A percentile compares a stretch with the other conserved stretches of the same genome.
These are phyloP conservation scores for Montipora foliosa DNA, from an alignment of 64 coral and sea anemone species.

Conservation along the genomic window DNA sequence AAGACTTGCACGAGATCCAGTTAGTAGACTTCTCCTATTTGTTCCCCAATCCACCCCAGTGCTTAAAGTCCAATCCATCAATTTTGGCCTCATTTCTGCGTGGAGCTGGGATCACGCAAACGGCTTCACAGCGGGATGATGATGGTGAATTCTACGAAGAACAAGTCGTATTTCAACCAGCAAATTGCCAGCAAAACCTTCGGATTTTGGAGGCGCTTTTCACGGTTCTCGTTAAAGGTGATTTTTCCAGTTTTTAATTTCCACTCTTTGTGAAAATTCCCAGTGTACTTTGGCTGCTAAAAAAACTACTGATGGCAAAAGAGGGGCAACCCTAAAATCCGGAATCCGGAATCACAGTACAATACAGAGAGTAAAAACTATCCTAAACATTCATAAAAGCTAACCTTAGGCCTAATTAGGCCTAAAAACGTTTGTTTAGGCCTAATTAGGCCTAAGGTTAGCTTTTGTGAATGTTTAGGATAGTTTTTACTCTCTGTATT, in stretches of 20 bases:
- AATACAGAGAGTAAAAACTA: too few relatives aligned
- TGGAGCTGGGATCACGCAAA: constrained; percentile 72
- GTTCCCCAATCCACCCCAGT: constrained; percentile 66
- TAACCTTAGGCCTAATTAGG: too few relatives aligned
- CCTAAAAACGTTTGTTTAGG: too few relatives aligned
- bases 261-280: too few relatives aligned
- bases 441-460: too few relatives aligned
- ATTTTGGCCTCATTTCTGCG: constrained; percentile 73
- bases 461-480: too few relatives aligned
- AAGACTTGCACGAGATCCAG: constrained; percentile 69
- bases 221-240: constrained; percentile 81
- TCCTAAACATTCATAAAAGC: too few relatives aligned
- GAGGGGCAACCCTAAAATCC: too few relatives aligned
- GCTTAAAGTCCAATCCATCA: constrained; percentile 45
- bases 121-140: constrained; percentile 59
- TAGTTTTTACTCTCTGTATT: too few relatives aligned
- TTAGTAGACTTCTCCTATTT: constrained; percentile 82
- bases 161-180: constrained; percentile 88
- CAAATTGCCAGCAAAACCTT: constrained; percentile 72
- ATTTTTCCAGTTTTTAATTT: background rate
- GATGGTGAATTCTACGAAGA: constrained; percentile 77
- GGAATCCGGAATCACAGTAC: too few relatives aligned
- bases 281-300: too few relatives aligned
- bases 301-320: too few relatives aligned
- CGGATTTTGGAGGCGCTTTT: constrained; percentile 77